Evolutionary conservation across 2,888 invertebrate species (phyloP).

Genomic region (Drosophila paranaensis): DNA sequence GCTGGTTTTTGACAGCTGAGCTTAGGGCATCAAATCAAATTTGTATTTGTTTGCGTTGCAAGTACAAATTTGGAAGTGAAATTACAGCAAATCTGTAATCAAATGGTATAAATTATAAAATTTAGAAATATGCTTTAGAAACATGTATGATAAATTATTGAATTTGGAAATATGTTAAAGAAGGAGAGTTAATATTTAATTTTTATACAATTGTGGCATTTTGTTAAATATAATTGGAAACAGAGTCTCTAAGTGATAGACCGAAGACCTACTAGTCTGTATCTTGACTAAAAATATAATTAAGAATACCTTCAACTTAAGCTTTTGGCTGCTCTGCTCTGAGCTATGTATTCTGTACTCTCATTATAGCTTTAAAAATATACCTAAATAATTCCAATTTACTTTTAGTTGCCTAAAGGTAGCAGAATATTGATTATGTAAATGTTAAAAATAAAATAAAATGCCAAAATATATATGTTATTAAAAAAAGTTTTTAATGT

Average conservation of each 20-base stretch:
- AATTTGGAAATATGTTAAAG: not conserved
- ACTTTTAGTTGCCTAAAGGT: not conserved
- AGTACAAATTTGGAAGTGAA: not conserved
- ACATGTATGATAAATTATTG: not conserved
- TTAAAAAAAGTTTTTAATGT: too few species aligned
- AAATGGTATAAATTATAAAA: not conserved
- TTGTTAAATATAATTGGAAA: not conserved
- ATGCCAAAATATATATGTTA: too few species aligned
- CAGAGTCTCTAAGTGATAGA: too few species aligned
- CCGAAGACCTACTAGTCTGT: too few species aligned
- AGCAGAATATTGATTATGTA: too few species aligned
- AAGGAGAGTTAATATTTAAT: not conserved
- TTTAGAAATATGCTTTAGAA: not conserved
- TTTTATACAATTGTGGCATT: not conserved
- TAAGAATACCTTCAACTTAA: too few species aligned
- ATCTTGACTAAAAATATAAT: too few species aligned
- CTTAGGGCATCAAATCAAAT: not conserved
- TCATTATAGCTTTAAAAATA: too few species aligned
- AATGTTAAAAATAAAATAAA: too few species aligned
- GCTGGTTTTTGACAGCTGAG: constrained; percentile 8
- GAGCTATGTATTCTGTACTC: too few species aligned
- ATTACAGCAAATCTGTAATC: not conserved
- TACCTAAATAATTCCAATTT: too few species aligned
- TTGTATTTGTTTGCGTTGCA: not conserved
- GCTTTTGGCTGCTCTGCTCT: too few species aligned